Conservation (phyloP, 2,113 vertebrate genomes). For the Athene cunicularia region DNA sequence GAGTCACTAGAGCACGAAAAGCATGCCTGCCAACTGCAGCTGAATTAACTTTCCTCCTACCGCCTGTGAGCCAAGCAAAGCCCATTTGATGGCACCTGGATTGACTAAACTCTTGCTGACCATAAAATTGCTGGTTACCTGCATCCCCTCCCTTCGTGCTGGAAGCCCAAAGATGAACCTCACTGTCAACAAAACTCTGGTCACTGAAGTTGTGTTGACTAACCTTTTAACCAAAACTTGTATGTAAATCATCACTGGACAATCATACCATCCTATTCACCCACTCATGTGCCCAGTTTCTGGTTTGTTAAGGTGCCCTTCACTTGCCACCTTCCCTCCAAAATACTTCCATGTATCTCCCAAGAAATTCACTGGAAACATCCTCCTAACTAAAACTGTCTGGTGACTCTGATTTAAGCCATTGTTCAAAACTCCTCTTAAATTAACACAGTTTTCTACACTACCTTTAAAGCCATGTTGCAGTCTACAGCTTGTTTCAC, state of each 20-base stretch:
- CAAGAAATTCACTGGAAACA: background rate
- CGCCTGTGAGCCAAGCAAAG: background rate
- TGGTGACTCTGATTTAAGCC: background rate
- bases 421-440: background rate
- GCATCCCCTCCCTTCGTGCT: background rate
- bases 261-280: background rate
- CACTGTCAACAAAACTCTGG: background rate
- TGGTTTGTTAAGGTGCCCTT: background rate
- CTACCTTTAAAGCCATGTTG: background rate
- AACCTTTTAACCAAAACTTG: background rate
- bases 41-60: background rate
- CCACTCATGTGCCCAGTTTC: background rate
- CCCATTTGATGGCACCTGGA: background rate
- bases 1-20: background rate
- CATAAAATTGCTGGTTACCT: background rate
- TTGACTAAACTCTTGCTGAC: background rate
- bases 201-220: background rate
- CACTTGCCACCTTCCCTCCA: background rate
- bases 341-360: background rate
- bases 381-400: background rate
- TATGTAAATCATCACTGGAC: accelerated
- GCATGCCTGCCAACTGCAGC: background rate
- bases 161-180: background rate
- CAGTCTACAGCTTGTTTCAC: background rate
- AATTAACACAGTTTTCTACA: background rate